Evolutionary conservation across 1,140 invertebrate species (phyloP).

Genomic region (Zaprionus camerounensis): DNA sequence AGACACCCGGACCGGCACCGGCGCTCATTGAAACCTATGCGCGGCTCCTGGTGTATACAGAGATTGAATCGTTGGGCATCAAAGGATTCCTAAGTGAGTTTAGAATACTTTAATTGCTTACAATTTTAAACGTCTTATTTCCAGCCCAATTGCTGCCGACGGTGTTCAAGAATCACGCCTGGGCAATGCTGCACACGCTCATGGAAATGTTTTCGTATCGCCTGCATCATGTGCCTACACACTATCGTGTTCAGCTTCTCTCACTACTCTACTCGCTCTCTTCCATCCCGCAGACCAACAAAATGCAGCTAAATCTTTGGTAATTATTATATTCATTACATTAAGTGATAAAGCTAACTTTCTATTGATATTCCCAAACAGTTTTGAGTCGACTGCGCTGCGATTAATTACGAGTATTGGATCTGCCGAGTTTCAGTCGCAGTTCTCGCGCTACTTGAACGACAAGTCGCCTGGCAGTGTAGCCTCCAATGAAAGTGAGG

Average conservation of each 20-base stretch:
- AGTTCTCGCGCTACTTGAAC: slow-evolving; percentile 93
- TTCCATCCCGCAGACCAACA: slow-evolving; percentile 95
- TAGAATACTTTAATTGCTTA: neutral
- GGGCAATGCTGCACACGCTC: slow-evolving; percentile 97
- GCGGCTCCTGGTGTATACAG: slow-evolving; percentile 95
- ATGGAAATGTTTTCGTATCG: slow-evolving; percentile 98
- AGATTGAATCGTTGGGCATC: slow-evolving; percentile 98
- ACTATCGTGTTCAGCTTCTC: slow-evolving; percentile 96
- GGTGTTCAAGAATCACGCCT: slow-evolving; percentile 96
- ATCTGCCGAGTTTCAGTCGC: slow-evolving; percentile 95
- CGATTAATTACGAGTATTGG: slow-evolving; percentile 95
- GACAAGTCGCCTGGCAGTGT: slow-evolving; percentile 90
- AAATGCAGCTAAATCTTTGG: slow-evolving; percentile 96
- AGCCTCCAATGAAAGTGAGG: slow-evolving; percentile 96
- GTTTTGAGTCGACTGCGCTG: slow-evolving; percentile 96
- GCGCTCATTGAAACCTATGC: slow-evolving; percentile 98
- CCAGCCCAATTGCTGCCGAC: slow-evolving; percentile 93
- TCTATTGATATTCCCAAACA: slow-evolving; percentile 79
- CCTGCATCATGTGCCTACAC: slow-evolving; percentile 97
- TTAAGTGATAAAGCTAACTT: no score
- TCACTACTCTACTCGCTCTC: slow-evolving; percentile 95
- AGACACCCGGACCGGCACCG: slow-evolving; percentile 92
- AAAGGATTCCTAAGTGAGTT: slow-evolving; percentile 97
- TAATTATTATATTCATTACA: slow-evolving; percentile 14
- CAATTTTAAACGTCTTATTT: neutral